phyloP scores from a whole-genome alignment of 2,113 vertebrate genomes.

The Pipa parva region DNA sequence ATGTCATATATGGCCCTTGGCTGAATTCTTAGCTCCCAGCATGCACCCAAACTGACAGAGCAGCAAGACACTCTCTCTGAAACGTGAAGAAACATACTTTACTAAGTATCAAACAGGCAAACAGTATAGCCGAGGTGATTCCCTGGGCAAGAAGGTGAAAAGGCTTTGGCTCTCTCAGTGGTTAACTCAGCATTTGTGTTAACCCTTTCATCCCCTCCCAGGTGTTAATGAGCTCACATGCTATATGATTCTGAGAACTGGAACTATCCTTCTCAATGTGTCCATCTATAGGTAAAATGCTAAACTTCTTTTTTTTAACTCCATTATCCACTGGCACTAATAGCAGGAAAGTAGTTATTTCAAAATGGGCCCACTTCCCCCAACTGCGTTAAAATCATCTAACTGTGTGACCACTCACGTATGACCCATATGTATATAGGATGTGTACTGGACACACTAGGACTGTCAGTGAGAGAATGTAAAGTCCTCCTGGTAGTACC shows the following conservation, averaged over 20 bases:
- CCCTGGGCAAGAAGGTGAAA: background rate
- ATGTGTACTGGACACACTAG: no score
- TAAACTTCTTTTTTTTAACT: no score
- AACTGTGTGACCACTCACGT: no score
- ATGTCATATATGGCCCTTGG: background rate
- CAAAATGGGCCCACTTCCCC: no score
- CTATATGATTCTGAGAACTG: background rate
- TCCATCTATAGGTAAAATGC: background rate
- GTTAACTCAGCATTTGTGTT: background rate
- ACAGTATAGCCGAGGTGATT: background rate
- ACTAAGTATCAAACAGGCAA: background rate
- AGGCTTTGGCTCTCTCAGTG: background rate
- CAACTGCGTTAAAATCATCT: no score
- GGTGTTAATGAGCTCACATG: no score
- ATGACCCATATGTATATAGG: no score
- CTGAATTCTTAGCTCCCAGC: background rate
- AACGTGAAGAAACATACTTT: background rate
- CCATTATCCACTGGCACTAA: no score
- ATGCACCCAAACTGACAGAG: background rate
- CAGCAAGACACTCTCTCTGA: background rate
- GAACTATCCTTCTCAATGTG: background rate
- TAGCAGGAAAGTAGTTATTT: no score
- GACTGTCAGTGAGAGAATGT: no score
- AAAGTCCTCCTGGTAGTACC: no score
- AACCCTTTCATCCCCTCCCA: background rate